phyloP scores from a whole-genome alignment of 92 coral and sea anemone genomes.

The Montipora capitata region DNA sequence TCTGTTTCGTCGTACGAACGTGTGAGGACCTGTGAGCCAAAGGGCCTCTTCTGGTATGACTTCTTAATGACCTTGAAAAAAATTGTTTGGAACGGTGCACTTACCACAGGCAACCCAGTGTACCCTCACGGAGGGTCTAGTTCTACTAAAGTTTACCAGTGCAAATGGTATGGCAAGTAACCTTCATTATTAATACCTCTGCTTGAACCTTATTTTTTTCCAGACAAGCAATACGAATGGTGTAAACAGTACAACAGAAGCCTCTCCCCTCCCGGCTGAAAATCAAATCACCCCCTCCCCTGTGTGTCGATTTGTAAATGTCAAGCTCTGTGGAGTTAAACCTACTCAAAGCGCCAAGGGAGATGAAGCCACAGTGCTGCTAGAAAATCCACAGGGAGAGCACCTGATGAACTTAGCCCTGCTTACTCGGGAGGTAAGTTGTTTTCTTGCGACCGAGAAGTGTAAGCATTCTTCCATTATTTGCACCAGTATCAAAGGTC shows the following conservation, averaged over 20 bases:
- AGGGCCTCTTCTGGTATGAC: too few species aligned
- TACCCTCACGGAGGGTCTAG: too few species aligned
- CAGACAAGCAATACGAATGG: constrained; percentile 32
- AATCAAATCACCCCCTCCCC: constrained; percentile 74
- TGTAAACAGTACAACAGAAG: constrained; percentile 10
- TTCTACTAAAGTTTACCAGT: constrained; percentile 34
- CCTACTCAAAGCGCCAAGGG: constrained; percentile 92
- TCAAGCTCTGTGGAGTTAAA: constrained; percentile 84
- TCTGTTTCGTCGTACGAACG: too few species aligned
- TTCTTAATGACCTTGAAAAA: too few species aligned
- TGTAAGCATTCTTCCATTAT: background rate
- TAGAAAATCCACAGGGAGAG: constrained; percentile 99
- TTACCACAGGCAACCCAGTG: too few species aligned
- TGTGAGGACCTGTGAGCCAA: too few species aligned
- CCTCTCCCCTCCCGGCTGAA: constrained; percentile 66
- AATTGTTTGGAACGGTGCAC: too few species aligned
- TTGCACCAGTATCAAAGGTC: background rate
- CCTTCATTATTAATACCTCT: background rate
- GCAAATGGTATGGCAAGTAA: background rate
- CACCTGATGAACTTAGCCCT: constrained; percentile 73
- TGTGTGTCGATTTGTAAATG: constrained; percentile 94
- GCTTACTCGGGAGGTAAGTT: constrained; percentile 81
- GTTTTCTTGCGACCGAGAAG: background rate
- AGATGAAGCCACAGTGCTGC: constrained; percentile 88
- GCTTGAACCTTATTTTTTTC: background rate